phyloP scores from a whole-genome alignment of 2,113 vertebrate species.

The Lota lota region DNA sequence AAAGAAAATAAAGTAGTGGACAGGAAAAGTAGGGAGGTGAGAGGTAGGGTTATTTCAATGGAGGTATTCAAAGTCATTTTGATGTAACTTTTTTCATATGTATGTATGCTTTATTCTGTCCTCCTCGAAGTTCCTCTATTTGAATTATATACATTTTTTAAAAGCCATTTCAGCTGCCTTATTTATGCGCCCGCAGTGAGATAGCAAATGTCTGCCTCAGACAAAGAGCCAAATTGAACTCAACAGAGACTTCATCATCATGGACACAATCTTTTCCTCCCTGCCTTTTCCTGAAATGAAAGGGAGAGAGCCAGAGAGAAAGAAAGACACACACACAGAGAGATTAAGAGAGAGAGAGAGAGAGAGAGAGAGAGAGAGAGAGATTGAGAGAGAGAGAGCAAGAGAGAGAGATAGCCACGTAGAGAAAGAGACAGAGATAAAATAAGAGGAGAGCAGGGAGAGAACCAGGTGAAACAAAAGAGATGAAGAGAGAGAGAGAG shows the following conservation, averaged over 20 bases:
- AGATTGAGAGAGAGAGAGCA: constrained; percentile 17
- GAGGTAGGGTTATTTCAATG: constrained; percentile 42
- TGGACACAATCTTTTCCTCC: constrained; percentile 58
- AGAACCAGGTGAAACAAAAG: constrained; percentile 37
- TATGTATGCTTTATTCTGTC: constrained; percentile 14
- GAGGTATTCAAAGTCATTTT: constrained; percentile 57
- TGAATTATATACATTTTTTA: constrained; percentile 38
- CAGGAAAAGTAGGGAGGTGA: constrained; percentile 6
- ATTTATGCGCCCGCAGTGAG: constrained; percentile 48
- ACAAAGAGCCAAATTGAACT: constrained; percentile 48
- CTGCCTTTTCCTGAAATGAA: constrained; percentile 46
- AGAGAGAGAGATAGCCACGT: constrained; percentile 26
- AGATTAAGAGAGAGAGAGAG: not conserved
- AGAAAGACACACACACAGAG: no score
- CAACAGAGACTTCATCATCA: constrained; percentile 49
- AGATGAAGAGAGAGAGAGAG: constrained; percentile 18
- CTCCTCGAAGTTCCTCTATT: constrained; percentile 42
- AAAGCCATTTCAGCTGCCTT: constrained; percentile 45
- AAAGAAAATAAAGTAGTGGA: constrained; percentile 21
- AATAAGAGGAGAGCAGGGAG: not conserved
- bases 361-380: not conserved
- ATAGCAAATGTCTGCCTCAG: constrained; percentile 49
- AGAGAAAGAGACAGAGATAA: no score
- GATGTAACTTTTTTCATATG: constrained; percentile 43
- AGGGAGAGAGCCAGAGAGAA: constrained; percentile 12